phyloP scores from a whole-genome alignment of 2,113 vertebrate species.

The Formicarius rufipectus region DNA sequence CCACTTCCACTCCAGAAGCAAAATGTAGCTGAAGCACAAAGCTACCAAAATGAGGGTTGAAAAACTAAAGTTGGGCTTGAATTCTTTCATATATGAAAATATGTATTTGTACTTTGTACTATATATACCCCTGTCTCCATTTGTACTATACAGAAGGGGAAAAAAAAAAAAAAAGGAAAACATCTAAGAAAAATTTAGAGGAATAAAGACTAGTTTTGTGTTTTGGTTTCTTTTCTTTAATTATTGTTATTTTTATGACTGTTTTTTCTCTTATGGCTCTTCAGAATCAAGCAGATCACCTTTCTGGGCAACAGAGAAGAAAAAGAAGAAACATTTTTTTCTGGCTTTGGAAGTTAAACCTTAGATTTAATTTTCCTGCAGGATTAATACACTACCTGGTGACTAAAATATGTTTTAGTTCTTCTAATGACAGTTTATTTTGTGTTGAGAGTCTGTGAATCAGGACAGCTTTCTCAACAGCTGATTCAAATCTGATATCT shows the following conservation, averaged over 20 bases:
- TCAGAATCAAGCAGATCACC: not conserved
- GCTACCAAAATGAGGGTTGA: not conserved
- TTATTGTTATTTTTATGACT: not conserved
- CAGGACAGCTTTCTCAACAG: not conserved
- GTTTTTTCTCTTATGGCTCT: not conserved
- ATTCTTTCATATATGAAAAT: not conserved
- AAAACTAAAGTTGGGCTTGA: not conserved
- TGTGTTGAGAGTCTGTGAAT: not conserved
- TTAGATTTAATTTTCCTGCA: not conserved
- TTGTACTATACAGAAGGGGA: not conserved
- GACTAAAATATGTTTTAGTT: not conserved
- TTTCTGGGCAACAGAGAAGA: not conserved
- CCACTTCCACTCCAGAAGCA: not conserved
- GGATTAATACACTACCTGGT: not conserved
- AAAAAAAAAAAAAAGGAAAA: not conserved
- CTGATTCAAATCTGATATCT: not conserved
- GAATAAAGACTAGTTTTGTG: not conserved
- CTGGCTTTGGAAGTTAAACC: not conserved
- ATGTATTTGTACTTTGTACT: not conserved
- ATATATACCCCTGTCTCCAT: not conserved
- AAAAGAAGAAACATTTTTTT: not conserved
- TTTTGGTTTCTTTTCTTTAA: not conserved
- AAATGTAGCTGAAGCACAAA: not conserved
- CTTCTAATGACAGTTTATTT: not conserved
- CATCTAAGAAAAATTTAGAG: not conserved